Evolutionary conservation across 1,140 invertebrate species (phyloP).

Genomic region (Cyphomyrmex costatus): DNA sequence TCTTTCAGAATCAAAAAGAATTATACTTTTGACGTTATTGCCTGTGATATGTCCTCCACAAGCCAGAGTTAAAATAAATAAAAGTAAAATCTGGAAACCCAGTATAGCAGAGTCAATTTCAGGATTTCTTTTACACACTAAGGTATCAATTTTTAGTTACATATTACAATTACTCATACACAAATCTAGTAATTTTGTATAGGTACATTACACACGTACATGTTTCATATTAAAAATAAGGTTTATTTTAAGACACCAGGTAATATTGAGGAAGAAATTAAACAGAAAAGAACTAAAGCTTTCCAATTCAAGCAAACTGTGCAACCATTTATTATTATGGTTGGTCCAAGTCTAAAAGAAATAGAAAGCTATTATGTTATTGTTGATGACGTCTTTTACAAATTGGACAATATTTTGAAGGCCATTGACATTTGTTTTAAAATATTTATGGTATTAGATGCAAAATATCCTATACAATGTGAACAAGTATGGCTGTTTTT

Average conservation of each 20-base stretch:
- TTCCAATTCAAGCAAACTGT: background rate
- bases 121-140: conserved; percentile 7
- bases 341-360: background rate
- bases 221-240: background rate
- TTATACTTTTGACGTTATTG: background rate
- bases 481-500: conserved; percentile 1
- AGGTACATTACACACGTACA: background rate
- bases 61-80: background rate
- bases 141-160: background rate
- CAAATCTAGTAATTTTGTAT: too few relatives aligned
- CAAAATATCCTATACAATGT: background rate
- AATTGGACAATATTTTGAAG: too few relatives aligned
- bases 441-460: too few relatives aligned
- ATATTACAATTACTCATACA: too few relatives aligned
- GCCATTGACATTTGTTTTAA: too few relatives aligned
- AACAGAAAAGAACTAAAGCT: background rate
- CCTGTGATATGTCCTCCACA: background rate
- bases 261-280: background rate
- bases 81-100: background rate
- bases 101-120: conserved; percentile 10
- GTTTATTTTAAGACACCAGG: background rate
- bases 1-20: background rate
- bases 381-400: too few relatives aligned
- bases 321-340: background rate
- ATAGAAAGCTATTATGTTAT: background rate